A percentile compares a stretch with the other conserved stretches of the same genome.
Conservation (phyloP, 2,888 invertebrate species). For the Rotaria sp. region DNA sequence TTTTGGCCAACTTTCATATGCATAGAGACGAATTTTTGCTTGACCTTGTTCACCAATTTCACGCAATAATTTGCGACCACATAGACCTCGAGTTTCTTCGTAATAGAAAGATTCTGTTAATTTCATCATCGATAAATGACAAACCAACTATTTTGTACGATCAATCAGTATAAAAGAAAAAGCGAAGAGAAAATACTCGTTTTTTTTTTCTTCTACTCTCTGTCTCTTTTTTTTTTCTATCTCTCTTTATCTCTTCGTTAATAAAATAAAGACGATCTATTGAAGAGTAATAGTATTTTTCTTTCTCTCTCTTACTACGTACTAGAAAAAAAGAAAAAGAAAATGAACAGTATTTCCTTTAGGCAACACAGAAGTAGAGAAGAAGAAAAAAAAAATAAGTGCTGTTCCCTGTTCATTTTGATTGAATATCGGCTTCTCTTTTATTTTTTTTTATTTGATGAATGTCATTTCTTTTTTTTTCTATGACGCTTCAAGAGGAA, state of each 20-base stretch:
- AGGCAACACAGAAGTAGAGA: not conserved
- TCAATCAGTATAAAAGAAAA: not conserved
- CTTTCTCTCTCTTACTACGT: not conserved
- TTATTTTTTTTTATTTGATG: not conserved
- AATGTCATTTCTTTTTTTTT: not conserved
- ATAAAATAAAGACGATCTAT: not conserved
- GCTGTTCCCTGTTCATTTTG: not conserved
- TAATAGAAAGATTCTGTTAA: slow-evolving; percentile 16
- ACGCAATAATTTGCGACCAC: not conserved
- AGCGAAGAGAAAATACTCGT: not conserved
- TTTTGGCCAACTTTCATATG: slow-evolving; percentile 25
- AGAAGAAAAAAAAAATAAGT: not conserved
- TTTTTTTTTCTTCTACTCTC: not conserved
- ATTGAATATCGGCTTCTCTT: not conserved
- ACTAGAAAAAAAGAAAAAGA: not conserved
- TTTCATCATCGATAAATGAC: not conserved
- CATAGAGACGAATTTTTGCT: not conserved
- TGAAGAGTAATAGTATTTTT: not conserved
- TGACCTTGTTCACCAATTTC: not conserved
- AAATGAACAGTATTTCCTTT: slow-evolving; percentile 1
- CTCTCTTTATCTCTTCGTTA: not conserved
- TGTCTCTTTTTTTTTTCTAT: not conserved
- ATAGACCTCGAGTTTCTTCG: not conserved
- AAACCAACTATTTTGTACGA: not conserved
- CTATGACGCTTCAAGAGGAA: not conserved